Percentiles rank a stretch among this genome's conserved stretches.
These are phyloP conservation scores for Monomorium pharaonis DNA, from an alignment of 1,140 invertebrate species.

Conservation along the genomic window DNA sequence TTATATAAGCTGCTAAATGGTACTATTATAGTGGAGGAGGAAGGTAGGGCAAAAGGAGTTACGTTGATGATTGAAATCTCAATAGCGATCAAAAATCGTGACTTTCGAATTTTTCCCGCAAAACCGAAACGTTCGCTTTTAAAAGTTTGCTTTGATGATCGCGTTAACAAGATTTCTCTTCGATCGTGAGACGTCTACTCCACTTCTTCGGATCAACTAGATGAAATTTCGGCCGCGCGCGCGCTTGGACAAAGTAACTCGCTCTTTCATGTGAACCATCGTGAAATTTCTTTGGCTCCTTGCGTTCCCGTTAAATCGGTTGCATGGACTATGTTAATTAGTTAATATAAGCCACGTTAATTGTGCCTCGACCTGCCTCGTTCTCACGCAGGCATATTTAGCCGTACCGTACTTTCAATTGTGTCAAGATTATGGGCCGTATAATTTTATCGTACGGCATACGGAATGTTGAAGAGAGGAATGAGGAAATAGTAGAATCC, in stretches of 20 bases:
- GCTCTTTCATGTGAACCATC: constrained; percentile 4
- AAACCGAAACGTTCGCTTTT: constrained; percentile 2
- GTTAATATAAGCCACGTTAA: constrained; percentile 44
- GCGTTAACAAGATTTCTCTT: constrained; percentile 18
- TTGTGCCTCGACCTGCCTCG: constrained; percentile 20
- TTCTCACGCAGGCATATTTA: constrained; percentile 41
- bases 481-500: not conserved
- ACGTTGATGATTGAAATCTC: not conserved
- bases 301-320: constrained; percentile 57
- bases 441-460: not conserved
- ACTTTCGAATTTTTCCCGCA: constrained; percentile 42
- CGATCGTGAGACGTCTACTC: not conserved
- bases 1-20: constrained; percentile 7
- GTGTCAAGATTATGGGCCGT: not conserved
- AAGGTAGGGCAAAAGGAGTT: not conserved
- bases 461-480: not conserved
- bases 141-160: not conserved
- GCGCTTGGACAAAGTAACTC: not conserved
- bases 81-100: constrained; percentile 3
- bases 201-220: constrained; percentile 20
- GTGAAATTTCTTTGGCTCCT: constrained; percentile 19
- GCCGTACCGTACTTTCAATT: not conserved
- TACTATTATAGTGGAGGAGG: not conserved
- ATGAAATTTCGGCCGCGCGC: not conserved
- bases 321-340: constrained; percentile 32